Conservation (phyloP, 2,113 vertebrate species). For the Pagrus major region DNA sequence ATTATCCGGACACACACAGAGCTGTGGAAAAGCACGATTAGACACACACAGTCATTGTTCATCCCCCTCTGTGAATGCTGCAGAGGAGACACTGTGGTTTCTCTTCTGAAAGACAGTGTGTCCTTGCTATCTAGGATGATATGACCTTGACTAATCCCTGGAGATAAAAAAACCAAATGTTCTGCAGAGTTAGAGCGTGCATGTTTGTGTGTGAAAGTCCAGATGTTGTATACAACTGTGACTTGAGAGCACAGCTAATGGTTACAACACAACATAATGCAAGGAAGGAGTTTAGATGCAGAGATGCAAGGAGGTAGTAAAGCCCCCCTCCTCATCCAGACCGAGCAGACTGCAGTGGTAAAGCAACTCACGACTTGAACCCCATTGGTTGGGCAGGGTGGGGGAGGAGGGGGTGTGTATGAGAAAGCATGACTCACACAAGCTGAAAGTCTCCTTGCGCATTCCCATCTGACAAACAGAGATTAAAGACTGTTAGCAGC, state of each 20-base stretch:
- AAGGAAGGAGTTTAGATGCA: background rate
- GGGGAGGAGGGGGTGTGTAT: background rate
- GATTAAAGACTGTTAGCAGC: conserved; percentile 8
- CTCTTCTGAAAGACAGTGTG: conserved; percentile 29
- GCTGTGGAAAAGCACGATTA: conserved; percentile 8
- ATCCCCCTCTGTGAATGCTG: conserved; percentile 26
- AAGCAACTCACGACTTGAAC: conserved; percentile 30
- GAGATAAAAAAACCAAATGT: background rate
- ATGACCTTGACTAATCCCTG: conserved; percentile 45
- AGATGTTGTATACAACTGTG: background rate
- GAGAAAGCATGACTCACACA: conserved; percentile 35
- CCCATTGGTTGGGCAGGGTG: background rate
- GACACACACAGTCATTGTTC: background rate
- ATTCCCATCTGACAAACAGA: background rate
- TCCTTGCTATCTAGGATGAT: conserved; percentile 4
- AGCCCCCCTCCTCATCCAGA: background rate
- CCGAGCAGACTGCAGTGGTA: conserved; percentile 14
- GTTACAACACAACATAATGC: background rate
- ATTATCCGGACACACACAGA: conserved; percentile 9
- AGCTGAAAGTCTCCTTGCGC: conserved; percentile 2
- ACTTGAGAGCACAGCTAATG: background rate
- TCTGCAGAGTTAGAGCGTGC: background rate
- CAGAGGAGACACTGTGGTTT: conserved; percentile 28
- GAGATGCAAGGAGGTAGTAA: background rate
- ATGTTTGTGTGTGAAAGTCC: background rate